These are phyloP conservation scores for Bufo bufo DNA, from an alignment of 2,113 vertebrate genomes.

Conservation along the genomic window DNA sequence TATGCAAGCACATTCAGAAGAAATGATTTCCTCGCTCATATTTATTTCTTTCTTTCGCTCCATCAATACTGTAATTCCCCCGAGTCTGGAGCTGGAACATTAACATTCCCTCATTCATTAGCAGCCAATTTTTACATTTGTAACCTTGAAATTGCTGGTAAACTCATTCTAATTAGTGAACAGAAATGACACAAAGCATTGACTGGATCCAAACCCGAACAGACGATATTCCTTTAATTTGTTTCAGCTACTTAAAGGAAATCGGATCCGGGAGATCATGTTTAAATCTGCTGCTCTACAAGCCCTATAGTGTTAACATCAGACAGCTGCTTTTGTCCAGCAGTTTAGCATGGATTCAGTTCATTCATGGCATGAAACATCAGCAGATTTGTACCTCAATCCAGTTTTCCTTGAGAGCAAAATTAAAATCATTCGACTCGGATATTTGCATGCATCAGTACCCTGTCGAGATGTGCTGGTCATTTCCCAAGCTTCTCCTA, in stretches of 20 bases:
- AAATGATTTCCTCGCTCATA: conserved; percentile 54
- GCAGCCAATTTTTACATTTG: conserved; percentile 53
- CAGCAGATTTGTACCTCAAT: conserved; percentile 28
- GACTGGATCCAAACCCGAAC: conserved; percentile 57
- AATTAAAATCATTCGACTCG: conserved; percentile 55
- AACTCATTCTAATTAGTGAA: conserved; percentile 59
- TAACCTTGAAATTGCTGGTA: conserved; percentile 57
- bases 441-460: conserved; percentile 58
- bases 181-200: conserved; percentile 55
- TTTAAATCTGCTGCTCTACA: conserved; percentile 52
- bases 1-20: conserved; percentile 62
- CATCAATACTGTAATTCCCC: conserved; percentile 59
- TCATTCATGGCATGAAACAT: not conserved
- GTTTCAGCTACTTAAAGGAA: conserved; percentile 54
- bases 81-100: conserved; percentile 55
- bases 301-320: conserved; percentile 18
- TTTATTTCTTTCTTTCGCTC: conserved; percentile 64
- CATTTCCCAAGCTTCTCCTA: conserved; percentile 45
- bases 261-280: conserved; percentile 10
- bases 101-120: conserved; percentile 62
- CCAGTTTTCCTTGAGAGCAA: conserved; percentile 46
- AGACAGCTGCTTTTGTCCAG: conserved; percentile 43
- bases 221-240: conserved; percentile 37
- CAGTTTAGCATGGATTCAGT: not conserved
- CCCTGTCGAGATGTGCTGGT: conserved; percentile 37